phyloP scores from a whole-genome alignment of 23 tunicate genomes.

The Halocynthia aurantium region DNA sequence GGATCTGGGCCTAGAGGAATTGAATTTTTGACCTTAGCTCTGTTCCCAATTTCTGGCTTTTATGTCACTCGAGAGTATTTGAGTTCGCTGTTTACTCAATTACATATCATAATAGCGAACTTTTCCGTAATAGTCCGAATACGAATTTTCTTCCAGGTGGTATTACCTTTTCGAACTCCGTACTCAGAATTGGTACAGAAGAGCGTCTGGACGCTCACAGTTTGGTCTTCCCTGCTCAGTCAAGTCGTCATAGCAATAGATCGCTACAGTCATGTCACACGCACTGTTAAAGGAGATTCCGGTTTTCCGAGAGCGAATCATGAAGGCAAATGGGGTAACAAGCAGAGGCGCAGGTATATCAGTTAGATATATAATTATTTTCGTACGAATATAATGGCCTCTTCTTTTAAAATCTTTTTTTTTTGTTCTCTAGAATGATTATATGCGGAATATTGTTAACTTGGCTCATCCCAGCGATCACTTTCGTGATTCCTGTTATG shows the following conservation, averaged over 20 bases:
- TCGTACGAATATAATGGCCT: not conserved
- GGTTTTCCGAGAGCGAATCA: constrained; percentile 8
- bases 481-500: constrained; percentile 65
- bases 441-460: constrained; percentile 59
- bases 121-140: too few species aligned
- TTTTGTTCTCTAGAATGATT: constrained; percentile 31
- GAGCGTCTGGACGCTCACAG: constrained; percentile 64
- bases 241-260: constrained; percentile 88
- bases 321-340: constrained; percentile 36
- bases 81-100: too few species aligned
- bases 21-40: too few species aligned
- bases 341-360: constrained; percentile 39
- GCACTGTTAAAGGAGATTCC: constrained; percentile 31
- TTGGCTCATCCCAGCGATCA: constrained; percentile 70
- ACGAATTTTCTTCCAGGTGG: constrained; percentile 20
- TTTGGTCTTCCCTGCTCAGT: constrained; percentile 85
- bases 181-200: constrained; percentile 67
- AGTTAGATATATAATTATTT: too few species aligned
- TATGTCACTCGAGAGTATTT: too few species aligned
- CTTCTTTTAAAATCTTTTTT: not conserved
- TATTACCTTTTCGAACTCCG: constrained; percentile 62
- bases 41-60: too few species aligned
- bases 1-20: too few species aligned
- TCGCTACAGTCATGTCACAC: constrained; percentile 76
- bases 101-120: too few species aligned